Evolutionary conservation across 2,797 vertebrate species (phyloP).

Genomic region (Spizella passerina): DNA sequence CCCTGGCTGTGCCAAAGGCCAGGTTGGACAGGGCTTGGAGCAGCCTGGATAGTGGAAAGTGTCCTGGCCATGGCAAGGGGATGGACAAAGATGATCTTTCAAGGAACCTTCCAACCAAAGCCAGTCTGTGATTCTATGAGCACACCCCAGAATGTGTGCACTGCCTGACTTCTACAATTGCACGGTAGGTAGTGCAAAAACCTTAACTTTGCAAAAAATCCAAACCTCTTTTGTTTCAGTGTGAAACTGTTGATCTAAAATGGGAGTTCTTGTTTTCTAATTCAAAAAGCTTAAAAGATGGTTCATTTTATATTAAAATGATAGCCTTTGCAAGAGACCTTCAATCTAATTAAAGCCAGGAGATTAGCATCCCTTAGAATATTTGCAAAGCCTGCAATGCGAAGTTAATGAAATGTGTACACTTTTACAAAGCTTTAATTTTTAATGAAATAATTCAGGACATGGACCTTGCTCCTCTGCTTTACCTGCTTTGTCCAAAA

Average conservation of each 20-base stretch:
- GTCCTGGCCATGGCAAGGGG: not conserved
- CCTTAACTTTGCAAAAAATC: not conserved
- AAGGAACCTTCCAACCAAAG: not conserved
- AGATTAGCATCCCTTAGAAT: slow-evolving; percentile 78
- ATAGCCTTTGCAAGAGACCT: slow-evolving; percentile 77
- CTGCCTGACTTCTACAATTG: not conserved
- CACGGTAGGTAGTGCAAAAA: not conserved
- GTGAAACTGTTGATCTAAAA: slow-evolving; percentile 60
- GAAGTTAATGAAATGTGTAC: slow-evolving; percentile 79
- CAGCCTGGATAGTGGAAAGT: accelerated
- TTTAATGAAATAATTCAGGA: slow-evolving; percentile 76
- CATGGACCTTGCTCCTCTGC: not conserved
- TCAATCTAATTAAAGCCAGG: slow-evolving; percentile 79
- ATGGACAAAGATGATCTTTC: not conserved
- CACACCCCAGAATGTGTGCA: accelerated
- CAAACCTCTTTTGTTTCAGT: slow-evolving; percentile 8
- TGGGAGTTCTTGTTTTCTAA: slow-evolving; percentile 66
- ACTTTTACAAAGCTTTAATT: slow-evolving; percentile 78
- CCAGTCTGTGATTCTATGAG: not conserved
- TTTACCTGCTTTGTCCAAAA: slow-evolving; percentile 11
- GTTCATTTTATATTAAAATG: slow-evolving; percentile 76
- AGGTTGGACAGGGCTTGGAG: accelerated
- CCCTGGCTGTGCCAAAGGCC: not conserved
- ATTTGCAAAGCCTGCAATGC: slow-evolving; percentile 76
- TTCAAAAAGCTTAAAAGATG: slow-evolving; percentile 68